Percentiles rank a stretch among this genome's conserved stretches.
These are phyloP conservation scores for Mastomys natalensis DNA, from an alignment of 2,113 vertebrate species.

Conservation along the genomic window DNA sequence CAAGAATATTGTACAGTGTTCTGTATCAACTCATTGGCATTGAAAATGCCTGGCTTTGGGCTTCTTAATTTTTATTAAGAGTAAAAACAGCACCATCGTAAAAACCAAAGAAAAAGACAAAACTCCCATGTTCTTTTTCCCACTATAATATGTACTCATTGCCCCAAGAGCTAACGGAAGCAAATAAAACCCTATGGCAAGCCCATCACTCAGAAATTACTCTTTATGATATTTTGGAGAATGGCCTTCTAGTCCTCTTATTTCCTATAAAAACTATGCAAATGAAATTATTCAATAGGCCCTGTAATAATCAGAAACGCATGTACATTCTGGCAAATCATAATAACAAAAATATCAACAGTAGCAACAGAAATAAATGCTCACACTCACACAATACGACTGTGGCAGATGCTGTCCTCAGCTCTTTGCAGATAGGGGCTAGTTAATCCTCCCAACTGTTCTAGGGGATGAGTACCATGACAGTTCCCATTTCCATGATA, in stretches of 20 bases:
- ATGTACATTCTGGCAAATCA: slow-evolving; percentile 43
- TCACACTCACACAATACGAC: not conserved
- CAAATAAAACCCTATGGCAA: slow-evolving; percentile 41
- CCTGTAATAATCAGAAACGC: slow-evolving; percentile 1
- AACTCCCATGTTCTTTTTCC: not conserved
- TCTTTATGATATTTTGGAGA: slow-evolving; percentile 19
- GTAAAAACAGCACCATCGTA: not conserved
- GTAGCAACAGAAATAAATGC: slow-evolving; percentile 10
- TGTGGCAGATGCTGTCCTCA: not conserved
- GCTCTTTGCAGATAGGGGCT: not conserved
- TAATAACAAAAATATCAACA: slow-evolving; percentile 8
- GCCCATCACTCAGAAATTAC: slow-evolving; percentile 32
- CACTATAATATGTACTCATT: not conserved
- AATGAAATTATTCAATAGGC: slow-evolving; percentile 58
- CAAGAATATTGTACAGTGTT: not conserved
- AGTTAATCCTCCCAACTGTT: not conserved
- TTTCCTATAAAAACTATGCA: not conserved
- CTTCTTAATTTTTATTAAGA: slow-evolving; percentile 29
- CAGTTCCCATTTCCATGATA: not conserved
- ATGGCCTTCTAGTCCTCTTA: slow-evolving; percentile 25
- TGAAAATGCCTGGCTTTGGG: not conserved
- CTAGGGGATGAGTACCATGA: not conserved
- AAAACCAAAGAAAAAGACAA: slow-evolving; percentile 8
- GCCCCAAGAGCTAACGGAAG: slow-evolving; percentile 13
- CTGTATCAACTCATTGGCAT: not conserved